These are phyloP conservation scores for Ceratina calcarata DNA, from an alignment of 1,140 invertebrate species.

Conservation along the genomic window DNA sequence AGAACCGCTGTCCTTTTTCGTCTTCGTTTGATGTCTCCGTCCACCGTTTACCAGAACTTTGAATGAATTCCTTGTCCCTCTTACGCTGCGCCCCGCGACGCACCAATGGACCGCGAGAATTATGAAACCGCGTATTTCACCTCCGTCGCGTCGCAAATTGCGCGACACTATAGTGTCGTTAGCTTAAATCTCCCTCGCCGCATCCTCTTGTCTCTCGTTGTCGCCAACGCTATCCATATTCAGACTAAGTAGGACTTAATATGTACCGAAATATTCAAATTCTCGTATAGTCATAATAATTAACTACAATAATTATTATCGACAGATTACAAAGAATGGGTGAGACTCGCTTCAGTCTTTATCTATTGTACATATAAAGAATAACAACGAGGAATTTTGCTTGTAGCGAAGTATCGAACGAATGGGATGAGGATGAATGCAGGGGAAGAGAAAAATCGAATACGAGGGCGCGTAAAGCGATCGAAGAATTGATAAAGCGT, in stretches of 20 bases:
- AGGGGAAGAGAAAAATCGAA: neutral
- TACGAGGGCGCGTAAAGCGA: neutral
- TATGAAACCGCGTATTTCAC: conserved; percentile 50
- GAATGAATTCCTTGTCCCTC: conserved; percentile 18
- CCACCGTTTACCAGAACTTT: neutral
- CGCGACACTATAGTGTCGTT: neutral
- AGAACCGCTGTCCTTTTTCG: conserved; percentile 27
- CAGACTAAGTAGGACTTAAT: too few relatives aligned
- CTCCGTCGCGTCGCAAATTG: neutral
- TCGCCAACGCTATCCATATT: too few relatives aligned
- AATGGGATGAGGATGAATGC: neutral
- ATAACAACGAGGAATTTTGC: neutral
- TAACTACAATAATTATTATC: too few relatives aligned
- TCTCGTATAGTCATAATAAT: too few relatives aligned
- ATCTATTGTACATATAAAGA: neutral
- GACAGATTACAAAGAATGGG: too few relatives aligned
- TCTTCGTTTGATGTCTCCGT: conserved; percentile 2
- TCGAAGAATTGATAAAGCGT: neutral
- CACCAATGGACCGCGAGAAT: conserved; percentile 46
- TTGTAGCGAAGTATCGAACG: neutral
- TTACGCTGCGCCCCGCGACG: neutral
- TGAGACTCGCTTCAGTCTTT: too few relatives aligned
- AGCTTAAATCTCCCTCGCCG: neutral
- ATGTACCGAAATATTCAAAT: too few relatives aligned
- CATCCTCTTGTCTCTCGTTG: too few relatives aligned